A percentile compares a stretch with the other conserved stretches of the same genome.
phyloP scores from a whole-genome alignment of 2,797 vertebrate species.

The Hozukius guyotensis region DNA sequence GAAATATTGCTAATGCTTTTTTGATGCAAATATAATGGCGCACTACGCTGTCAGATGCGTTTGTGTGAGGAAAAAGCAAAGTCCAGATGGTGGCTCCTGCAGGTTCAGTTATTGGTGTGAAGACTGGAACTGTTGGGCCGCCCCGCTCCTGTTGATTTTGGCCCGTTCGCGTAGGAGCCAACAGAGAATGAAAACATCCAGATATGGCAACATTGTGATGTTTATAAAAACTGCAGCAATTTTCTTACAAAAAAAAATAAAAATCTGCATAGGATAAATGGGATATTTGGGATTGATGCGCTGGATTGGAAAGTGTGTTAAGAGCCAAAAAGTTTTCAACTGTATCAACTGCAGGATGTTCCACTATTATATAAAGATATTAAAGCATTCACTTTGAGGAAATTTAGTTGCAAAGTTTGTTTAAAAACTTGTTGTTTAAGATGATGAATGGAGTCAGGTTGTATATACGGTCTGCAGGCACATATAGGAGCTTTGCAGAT shows the following conservation, averaged over 20 bases:
- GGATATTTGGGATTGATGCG: slow-evolving; percentile 32
- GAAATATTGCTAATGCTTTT: slow-evolving; percentile 61
- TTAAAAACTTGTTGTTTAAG: not conserved
- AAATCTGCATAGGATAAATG: slow-evolving; percentile 11
- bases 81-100: slow-evolving; percentile 57
- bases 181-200: slow-evolving; percentile 43
- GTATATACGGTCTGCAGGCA: not conserved
- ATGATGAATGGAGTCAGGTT: not conserved
- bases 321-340: slow-evolving; percentile 37
- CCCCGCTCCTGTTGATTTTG: slow-evolving; percentile 49
- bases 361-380: not conserved
- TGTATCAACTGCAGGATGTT: slow-evolving; percentile 4
- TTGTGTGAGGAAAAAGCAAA: slow-evolving; percentile 46
- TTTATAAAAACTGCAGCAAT: slow-evolving; percentile 17
- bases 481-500: slow-evolving; percentile 1
- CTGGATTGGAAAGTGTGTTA: not conserved
- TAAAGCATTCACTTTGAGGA: not conserved
- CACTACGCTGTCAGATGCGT: slow-evolving; percentile 19
- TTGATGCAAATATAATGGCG: slow-evolving; percentile 73
- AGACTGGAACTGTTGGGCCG: slow-evolving; percentile 33
- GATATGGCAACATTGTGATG: slow-evolving; percentile 32
- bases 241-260: not conserved
- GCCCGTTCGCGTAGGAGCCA: slow-evolving; percentile 9
- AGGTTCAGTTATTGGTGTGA: slow-evolving; percentile 63
- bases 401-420: not conserved